Base-by-base conservation (phyloP, 2,888 invertebrate species). In the Platycheirus rosarum region DNA sequence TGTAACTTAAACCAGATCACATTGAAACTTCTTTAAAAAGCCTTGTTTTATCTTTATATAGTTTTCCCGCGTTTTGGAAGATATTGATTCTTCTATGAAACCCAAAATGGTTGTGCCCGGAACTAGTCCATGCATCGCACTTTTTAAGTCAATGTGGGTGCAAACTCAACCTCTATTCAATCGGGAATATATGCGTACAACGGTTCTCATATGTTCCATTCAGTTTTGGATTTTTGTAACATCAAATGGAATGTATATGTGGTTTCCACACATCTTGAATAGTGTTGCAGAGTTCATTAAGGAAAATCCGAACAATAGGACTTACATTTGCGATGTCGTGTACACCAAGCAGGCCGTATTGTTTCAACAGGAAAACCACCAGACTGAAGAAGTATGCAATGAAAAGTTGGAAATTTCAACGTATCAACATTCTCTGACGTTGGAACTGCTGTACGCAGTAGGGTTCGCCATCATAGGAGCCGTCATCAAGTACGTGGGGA, bases 201-300 rank as follows among this genome's bases (percentile, higher is more conserved):
- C 89, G 0, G 46, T 88, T 3, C 78, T 89, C 5, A 87, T 88
- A 3, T 89, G 89, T 80, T 49, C 85, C 2, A 86, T 90, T 53
- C 88, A 89, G 84, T 89, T 89, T 84, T 87, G 86, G 40, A 88
- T 89, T 2, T 89, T 88, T 71, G 84, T 86, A 7, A 88, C 89
- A 26, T 88, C 87, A 9, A 88, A 88, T 78, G 88, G 89, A 23
- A 86, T 90, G 86, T 88, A 89, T 44, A 88, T 90, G 87, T 90
- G 89, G 88, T 88, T 90, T 65, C 89, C 89, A 2, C 87, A 88
- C 57, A 89, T 90, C 11, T 79, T 89, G 29, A 89, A 89, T 71
- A 87, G 87, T 49, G 86, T 89, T 29, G 87, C 86, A 0, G 87
- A 87, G 20, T 89, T 86, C 73, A 86, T 86, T 44, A 85, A 85